These are phyloP conservation scores for Malurus elegans DNA, from an alignment of 2,113 vertebrate species.

Conservation along the genomic window DNA sequence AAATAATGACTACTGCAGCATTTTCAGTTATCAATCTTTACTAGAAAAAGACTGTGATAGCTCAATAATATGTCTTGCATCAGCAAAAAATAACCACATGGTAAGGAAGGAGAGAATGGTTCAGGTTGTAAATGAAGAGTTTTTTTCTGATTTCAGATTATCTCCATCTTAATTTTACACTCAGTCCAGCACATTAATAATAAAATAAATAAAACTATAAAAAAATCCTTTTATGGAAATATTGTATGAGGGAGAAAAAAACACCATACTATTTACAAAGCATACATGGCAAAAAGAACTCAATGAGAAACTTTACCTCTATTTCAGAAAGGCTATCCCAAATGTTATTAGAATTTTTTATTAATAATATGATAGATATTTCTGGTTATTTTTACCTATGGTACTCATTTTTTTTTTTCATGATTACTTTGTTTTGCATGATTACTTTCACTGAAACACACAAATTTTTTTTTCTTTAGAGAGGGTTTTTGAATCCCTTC, in stretches of 20 bases:
- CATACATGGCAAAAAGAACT: background rate
- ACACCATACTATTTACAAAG: background rate
- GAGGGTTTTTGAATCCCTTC: background rate
- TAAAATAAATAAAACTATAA: background rate
- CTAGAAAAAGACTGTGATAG: conserved; percentile 53
- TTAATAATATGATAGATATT: background rate
- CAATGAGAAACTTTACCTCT: background rate
- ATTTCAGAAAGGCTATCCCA: background rate
- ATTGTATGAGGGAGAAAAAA: rapidly evolving
- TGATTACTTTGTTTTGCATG: background rate
- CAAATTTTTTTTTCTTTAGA: background rate
- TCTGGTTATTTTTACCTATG: background rate
- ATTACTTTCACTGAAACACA: background rate
- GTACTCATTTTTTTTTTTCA: too few relatives aligned
- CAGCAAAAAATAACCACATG: conserved; percentile 59
- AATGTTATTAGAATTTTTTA: background rate
- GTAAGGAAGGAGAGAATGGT: conserved; percentile 13
- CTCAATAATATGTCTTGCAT: conserved; percentile 35
- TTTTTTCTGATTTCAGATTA: conserved; percentile 18
- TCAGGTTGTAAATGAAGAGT: background rate
- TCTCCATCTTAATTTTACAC: background rate
- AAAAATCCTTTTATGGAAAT: background rate
- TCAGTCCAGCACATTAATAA: background rate
- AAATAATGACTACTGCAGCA: conserved; percentile 48
- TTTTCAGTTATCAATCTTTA: conserved; percentile 61